A percentile compares a stretch with the other conserved stretches of the same genome.
Evolutionary conservation across 1,140 invertebrate genomes (phyloP).

Genomic region (Pachypsylla venusta): DNA sequence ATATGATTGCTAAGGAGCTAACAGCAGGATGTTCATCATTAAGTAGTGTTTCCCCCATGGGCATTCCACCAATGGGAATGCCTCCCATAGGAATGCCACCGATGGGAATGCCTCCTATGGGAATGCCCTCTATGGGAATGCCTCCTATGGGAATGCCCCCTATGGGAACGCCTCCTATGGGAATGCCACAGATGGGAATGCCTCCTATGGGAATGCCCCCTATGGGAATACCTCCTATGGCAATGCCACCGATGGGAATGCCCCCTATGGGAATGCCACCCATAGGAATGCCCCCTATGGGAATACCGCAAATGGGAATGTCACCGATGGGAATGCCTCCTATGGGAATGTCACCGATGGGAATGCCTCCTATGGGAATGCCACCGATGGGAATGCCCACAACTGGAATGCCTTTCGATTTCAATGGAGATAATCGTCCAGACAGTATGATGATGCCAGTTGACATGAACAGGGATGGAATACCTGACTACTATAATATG

Average conservation of each 20-base stretch:
- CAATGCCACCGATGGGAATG: not conserved
- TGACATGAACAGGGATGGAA: not conserved
- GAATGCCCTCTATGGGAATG: not conserved
- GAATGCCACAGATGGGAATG: not conserved
- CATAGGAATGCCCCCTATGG: not conserved
- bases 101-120: not conserved
- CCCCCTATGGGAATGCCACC: not conserved
- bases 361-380: not conserved
- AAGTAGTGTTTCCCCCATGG: not conserved
- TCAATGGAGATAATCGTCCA: not conserved
- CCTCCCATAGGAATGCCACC: not conserved
- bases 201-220: not conserved
- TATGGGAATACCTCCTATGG: not conserved
- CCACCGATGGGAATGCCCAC: not conserved
- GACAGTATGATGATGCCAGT: not conserved
- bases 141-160: not conserved
- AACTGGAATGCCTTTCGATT: not conserved
- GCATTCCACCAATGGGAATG: conserved; percentile 8
- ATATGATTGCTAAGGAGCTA: not conserved
- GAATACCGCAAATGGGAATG: not conserved
- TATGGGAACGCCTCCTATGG: not conserved
- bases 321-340: not conserved
- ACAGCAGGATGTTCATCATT: not conserved
- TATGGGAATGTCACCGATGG: not conserved
- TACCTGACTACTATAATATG: not conserved